These are phyloP conservation scores for Zalophus californianus DNA, from an alignment of 2,797 vertebrate species.

Conservation along the genomic window DNA sequence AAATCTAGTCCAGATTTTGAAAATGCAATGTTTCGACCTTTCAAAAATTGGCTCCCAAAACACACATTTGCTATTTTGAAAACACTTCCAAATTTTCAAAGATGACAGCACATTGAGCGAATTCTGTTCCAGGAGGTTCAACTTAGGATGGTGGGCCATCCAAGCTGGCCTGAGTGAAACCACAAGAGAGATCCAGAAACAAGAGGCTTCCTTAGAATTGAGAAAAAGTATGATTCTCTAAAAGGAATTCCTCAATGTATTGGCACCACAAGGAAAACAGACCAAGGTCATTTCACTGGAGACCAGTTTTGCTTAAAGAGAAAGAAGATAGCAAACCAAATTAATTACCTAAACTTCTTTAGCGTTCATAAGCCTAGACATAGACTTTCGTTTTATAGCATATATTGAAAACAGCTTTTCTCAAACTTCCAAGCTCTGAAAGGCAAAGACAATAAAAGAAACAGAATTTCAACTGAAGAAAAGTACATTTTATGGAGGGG, in stretches of 20 bases:
- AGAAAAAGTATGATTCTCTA: slow-evolving; percentile 63
- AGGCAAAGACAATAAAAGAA: slow-evolving; percentile 50
- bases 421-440: slow-evolving; percentile 55
- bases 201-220: slow-evolving; percentile 35
- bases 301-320: slow-evolving; percentile 36
- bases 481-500: background rate
- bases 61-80: slow-evolving; percentile 74
- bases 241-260: slow-evolving; percentile 24
- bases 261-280: background rate
- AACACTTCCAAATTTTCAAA: slow-evolving; percentile 71
- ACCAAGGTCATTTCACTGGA: slow-evolving; percentile 49
- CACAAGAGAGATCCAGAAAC: slow-evolving; percentile 27
- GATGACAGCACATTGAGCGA: slow-evolving; percentile 46
- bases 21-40: slow-evolving; percentile 68
- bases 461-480: slow-evolving; percentile 33
- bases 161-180: slow-evolving; percentile 44
- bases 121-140: slow-evolving; percentile 54
- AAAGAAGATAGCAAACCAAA: slow-evolving; percentile 46
- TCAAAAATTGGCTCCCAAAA: slow-evolving; percentile 74
- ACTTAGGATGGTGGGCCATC: background rate
- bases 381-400: slow-evolving; percentile 28
- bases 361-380: slow-evolving; percentile 35
- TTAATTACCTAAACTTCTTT: slow-evolving; percentile 63
- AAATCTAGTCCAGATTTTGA: slow-evolving; percentile 66
- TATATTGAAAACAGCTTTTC: slow-evolving; percentile 49